Conservation (phyloP, 2,113 vertebrate species). For the Cathartes aura region DNA sequence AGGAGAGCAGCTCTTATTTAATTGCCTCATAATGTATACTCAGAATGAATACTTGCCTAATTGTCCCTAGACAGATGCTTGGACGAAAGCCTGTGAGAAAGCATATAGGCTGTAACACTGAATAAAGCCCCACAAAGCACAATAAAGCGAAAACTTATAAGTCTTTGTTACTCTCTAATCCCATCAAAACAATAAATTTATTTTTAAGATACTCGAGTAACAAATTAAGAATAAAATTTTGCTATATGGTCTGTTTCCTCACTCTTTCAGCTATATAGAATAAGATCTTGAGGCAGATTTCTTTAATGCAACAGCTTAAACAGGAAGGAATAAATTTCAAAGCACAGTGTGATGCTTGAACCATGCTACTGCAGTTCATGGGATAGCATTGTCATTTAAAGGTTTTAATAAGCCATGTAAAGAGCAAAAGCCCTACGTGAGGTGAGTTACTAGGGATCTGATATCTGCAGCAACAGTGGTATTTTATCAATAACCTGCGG, state of each 20-base stretch:
- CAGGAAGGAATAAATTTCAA: background rate
- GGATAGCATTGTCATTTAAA: background rate
- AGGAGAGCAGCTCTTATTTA: constrained; percentile 16
- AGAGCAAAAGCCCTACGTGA: background rate
- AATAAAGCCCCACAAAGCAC: background rate
- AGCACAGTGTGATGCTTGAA: background rate
- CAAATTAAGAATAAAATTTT: constrained; percentile 1
- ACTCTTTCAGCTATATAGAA: background rate
- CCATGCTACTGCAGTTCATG: background rate
- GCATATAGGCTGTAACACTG: background rate
- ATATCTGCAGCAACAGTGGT: background rate
- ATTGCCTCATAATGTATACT: constrained; percentile 27
- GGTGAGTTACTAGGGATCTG: background rate
- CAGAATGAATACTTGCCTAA: background rate
- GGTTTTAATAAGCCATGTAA: background rate
- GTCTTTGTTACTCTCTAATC: background rate
- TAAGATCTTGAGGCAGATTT: background rate
- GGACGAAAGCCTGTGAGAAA: constrained; percentile 43
- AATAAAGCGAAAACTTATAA: background rate
- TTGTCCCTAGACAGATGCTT: constrained; percentile 30
- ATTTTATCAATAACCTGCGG: background rate
- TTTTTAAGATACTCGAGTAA: background rate
- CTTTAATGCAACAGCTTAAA: background rate
- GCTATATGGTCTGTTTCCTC: background rate
- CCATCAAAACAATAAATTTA: background rate